Base-by-base conservation (phyloP, 2,888 invertebrate genomes). In the Phania funesta region DNA sequence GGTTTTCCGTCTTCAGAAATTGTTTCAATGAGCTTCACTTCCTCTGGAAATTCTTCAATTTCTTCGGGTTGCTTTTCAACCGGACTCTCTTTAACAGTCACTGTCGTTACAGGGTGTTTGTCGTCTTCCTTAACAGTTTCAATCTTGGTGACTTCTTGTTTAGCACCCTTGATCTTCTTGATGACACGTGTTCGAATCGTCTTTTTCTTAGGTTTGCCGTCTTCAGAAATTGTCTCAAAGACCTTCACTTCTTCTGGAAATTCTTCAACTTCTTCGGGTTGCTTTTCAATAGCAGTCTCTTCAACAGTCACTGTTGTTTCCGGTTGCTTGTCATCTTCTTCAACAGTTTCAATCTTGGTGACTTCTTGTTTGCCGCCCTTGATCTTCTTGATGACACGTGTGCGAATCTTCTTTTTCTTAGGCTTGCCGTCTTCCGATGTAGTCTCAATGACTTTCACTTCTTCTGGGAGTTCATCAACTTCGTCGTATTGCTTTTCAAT, bases 301-400 rank as follows among this genome's bases (percentile, higher is more conserved):
- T 84, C 77, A 7, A 62, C 71, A 5, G 84, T 83, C 0, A 89
- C 84, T 0, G 86, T 87, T 0, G 86, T 88, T 3, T 87, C 87
- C 0, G 91, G 90, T 5, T 85, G 80, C 62, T 88, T 86, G 5
- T 84, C 86, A 26, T 82, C 90, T 88, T 83, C 86, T 88, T 85
- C 86, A 26, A 91, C 87, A 3, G 90, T 86, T 44, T 84, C 62
- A 26, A 90, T 89, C 84, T 90, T 88, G 5, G 90, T 90, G 24
- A 85, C 86, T 86, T 89, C 89, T 83, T 88, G 87, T 85, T 89
- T 90, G 46, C 84, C 80, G 65, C 89, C 91, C 83, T 84, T 89
- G 0, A 86, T 87, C 85, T 89, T 90, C 70, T 87, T 90, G 58
- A 89, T 87, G 4, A 86, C 87, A 20, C 89, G 86, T 54, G 87